These are phyloP conservation scores for Pseudonaja textilis DNA, from an alignment of 2,113 vertebrate species.

Conservation along the genomic window DNA sequence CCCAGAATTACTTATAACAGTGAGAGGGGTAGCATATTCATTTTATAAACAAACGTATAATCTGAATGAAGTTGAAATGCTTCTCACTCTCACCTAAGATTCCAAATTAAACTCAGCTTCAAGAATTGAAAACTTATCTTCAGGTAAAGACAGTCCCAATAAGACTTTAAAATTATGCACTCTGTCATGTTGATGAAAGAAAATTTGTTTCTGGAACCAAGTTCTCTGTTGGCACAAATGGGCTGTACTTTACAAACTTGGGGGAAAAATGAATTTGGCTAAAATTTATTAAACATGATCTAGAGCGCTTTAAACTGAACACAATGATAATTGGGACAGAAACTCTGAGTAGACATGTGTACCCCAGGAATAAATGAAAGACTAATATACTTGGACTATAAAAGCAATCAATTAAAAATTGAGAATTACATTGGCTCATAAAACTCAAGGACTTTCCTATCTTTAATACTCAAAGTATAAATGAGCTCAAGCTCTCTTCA, in stretches of 20 bases:
- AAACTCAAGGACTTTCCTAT: not conserved
- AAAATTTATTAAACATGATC: not conserved
- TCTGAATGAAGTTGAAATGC: conserved; percentile 30
- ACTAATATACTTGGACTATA: not conserved
- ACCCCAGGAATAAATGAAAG: not conserved
- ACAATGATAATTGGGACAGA: not conserved
- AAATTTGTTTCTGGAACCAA: not conserved
- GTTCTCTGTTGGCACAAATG: not conserved
- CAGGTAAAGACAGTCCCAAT: conserved; percentile 26
- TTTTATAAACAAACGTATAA: not conserved
- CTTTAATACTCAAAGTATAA: not conserved
- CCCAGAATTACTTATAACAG: not conserved
- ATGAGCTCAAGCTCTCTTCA: not conserved
- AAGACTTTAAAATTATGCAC: not conserved
- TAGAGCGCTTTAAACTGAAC: not conserved
- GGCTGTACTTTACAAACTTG: not conserved
- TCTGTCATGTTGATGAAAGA: not conserved
- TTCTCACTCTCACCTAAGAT: not conserved
- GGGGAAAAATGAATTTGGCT: not conserved
- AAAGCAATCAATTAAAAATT: not conserved
- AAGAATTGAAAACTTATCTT: not conserved
- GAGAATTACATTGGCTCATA: not conserved
- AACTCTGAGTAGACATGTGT: not conserved
- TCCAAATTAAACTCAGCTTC: conserved; percentile 21
- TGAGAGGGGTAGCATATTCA: not conserved